phyloP scores from a whole-genome alignment of 2,113 vertebrate genomes.

The Muntiacus reevesi region DNA sequence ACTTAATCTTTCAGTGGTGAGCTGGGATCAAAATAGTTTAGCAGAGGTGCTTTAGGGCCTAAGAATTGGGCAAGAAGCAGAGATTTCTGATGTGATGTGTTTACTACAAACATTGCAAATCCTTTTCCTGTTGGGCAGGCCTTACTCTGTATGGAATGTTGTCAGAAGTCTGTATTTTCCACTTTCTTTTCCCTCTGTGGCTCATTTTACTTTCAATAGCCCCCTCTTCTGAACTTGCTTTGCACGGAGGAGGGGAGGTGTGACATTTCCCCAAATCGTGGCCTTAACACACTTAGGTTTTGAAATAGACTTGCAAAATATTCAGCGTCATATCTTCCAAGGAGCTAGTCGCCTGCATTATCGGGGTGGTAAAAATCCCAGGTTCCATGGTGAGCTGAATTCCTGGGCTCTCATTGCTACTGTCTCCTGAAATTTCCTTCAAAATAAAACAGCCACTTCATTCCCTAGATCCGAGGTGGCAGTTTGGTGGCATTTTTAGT shows the following conservation, averaged over 20 bases:
- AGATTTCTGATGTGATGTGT: neutral
- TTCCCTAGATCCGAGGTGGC: neutral
- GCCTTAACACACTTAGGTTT: neutral
- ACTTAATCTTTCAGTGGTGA: neutral
- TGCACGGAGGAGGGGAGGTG: neutral
- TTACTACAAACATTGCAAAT: neutral
- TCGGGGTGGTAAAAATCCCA: neutral
- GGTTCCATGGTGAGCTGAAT: neutral
- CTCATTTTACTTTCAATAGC: neutral
- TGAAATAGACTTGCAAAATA: constrained; percentile 51
- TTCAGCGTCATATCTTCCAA: neutral
- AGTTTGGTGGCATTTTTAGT: neutral
- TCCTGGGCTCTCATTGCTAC: neutral
- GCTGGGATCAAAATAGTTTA: neutral
- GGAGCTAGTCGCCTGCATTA: neutral
- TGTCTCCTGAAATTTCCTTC: neutral
- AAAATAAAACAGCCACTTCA: neutral
- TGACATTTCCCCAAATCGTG: neutral
- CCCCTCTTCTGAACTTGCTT: neutral
- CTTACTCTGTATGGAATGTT: neutral
- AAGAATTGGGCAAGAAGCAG: neutral
- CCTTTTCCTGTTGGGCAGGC: neutral
- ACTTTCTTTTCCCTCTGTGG: neutral
- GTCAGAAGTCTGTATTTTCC: neutral
- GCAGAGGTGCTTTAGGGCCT: neutral